Evolutionary conservation across 2,113 vertebrate genomes (phyloP).

Genomic region (Crocuta crocuta): DNA sequence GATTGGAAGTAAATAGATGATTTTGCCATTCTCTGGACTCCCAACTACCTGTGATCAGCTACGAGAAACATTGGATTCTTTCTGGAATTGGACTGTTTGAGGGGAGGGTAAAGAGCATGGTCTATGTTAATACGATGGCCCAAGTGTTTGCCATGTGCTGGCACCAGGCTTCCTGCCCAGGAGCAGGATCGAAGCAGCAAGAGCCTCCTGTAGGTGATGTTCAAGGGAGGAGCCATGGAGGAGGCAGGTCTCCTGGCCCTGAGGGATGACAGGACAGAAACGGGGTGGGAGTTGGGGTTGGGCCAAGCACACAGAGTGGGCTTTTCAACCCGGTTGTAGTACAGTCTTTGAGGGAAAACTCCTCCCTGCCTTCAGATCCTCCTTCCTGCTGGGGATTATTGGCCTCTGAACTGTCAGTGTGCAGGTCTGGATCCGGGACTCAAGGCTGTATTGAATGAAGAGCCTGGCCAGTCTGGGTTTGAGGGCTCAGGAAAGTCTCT

Average conservation of each 20-base stretch:
- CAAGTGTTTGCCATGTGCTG: fast-evolving
- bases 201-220: background rate
- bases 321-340: background rate
- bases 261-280: background rate
- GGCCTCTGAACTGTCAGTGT: background rate
- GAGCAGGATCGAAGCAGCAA: background rate
- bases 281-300: fast-evolving
- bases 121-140: background rate
- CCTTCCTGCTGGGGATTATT: background rate
- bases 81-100: background rate
- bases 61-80: background rate
- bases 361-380: background rate
- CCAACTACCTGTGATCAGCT: background rate
- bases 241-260: background rate
- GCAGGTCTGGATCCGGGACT: background rate
- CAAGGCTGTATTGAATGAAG: background rate
- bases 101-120: too few relatives aligned
- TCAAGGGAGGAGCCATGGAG: background rate
- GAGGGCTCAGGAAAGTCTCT: background rate
- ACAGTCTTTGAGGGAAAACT: background rate
- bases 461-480: background rate
- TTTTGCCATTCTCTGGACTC: background rate
- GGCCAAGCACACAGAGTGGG: background rate
- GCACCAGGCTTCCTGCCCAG: background rate
- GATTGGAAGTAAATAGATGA: background rate